phyloP scores from a whole-genome alignment of 2,797 vertebrate species.

The Leptoclinus maculatus region DNA sequence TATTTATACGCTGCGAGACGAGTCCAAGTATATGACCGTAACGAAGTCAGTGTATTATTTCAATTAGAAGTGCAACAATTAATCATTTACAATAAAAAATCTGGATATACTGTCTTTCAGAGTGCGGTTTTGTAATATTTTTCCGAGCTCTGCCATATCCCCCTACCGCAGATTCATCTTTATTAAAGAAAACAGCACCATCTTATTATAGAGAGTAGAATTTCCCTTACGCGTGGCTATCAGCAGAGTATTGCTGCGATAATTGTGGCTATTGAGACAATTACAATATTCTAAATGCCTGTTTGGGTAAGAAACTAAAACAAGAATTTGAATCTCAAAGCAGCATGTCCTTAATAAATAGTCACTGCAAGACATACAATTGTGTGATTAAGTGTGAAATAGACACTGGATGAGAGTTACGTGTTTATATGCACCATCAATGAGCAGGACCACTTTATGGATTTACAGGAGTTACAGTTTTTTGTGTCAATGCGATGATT shows the following conservation, averaged over 20 bases:
- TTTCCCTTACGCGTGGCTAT: constrained; percentile 17
- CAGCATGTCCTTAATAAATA: constrained; percentile 28
- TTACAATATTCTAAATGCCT: constrained; percentile 30
- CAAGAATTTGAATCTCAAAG: constrained; percentile 1
- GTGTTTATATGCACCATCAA: neutral
- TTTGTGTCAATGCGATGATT: neutral
- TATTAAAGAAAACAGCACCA: constrained; percentile 48
- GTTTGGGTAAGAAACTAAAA: constrained; percentile 25
- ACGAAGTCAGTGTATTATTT: constrained; percentile 43
- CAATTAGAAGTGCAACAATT: constrained; percentile 24
- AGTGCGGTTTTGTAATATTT: constrained; percentile 13
- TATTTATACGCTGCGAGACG: constrained; percentile 21
- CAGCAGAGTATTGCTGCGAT: constrained; percentile 8
- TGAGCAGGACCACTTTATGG: neutral
- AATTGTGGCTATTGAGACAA: constrained; percentile 7
- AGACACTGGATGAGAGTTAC: neutral
- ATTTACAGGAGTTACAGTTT: neutral
- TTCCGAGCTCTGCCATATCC: constrained; percentile 1
- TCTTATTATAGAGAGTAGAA: constrained; percentile 1
- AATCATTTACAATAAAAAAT: constrained; percentile 17
- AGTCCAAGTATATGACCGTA: constrained; percentile 23
- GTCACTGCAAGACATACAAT: constrained; percentile 3
- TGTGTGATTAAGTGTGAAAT: neutral
- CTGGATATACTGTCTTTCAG: neutral
- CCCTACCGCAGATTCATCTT: constrained; percentile 25